These are phyloP conservation scores for Drosophila mayri DNA, from an alignment of 1,140 invertebrate genomes.

Conservation along the genomic window DNA sequence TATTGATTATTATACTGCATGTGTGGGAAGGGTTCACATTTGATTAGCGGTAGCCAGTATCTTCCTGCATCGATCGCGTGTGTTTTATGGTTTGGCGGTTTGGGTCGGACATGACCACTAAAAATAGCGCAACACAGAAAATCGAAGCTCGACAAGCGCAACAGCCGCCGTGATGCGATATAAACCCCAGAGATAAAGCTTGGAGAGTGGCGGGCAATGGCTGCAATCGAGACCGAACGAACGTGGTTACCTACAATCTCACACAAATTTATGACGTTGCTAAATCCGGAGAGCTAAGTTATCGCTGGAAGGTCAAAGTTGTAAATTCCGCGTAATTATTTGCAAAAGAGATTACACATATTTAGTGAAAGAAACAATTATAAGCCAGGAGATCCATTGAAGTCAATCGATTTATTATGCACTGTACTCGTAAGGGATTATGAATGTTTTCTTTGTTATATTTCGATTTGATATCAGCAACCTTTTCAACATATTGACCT, in stretches of 20 bases:
- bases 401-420: neutral
- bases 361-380: neutral
- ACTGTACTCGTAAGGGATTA: neutral
- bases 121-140: conserved; percentile 44
- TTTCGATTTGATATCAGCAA: conserved; percentile 9
- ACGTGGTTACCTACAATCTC: conserved; percentile 27
- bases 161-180: conserved; percentile 34
- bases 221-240: conserved; percentile 30
- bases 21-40: neutral
- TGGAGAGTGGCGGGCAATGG: conserved; percentile 13
- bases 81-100: conserved; percentile 53
- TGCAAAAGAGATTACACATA: conserved; percentile 8
- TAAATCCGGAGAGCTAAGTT: conserved; percentile 17
- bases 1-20: conserved; percentile 4
- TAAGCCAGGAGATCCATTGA: neutral
- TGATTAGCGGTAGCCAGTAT: conserved; percentile 37
- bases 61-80: conserved; percentile 37
- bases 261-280: conserved; percentile 29
- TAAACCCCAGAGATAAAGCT: conserved; percentile 39
- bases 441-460: neutral
- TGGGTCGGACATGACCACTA: conserved; percentile 15
- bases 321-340: neutral
- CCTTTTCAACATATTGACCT: neutral
- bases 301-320: conserved; percentile 16
- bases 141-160: conserved; percentile 49